These are phyloP conservation scores for Oryctes rhinoceros DNA, from an alignment of 1,140 invertebrate species.

Conservation along the genomic window DNA sequence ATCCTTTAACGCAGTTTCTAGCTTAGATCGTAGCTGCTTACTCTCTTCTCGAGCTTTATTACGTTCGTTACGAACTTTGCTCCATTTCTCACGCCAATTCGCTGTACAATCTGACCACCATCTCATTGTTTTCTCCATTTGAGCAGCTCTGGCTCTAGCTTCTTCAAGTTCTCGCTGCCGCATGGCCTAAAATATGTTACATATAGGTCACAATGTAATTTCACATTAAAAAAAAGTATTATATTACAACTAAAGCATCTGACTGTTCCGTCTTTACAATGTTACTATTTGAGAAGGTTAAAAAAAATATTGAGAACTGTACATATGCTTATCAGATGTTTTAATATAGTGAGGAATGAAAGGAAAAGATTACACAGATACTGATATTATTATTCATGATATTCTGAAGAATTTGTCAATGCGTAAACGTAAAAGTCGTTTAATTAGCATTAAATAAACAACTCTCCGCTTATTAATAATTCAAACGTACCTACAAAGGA, in stretches of 20 bases:
- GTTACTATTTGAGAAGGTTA: background rate
- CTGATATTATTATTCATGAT: background rate
- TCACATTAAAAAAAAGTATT: background rate
- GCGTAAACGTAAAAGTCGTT: too few relatives aligned
- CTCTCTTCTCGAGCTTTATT: conserved; percentile 89
- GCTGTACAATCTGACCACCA: conserved; percentile 96
- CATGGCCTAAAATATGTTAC: conserved; percentile 63
- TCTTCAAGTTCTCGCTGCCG: conserved; percentile 87
- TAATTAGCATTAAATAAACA: background rate
- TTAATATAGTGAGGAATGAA: background rate
- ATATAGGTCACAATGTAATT: conserved; percentile 12
- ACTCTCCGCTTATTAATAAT: background rate
- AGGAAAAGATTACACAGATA: background rate
- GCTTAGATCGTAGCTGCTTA: conserved; percentile 80
- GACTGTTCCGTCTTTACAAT: background rate
- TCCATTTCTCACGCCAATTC: conserved; percentile 96
- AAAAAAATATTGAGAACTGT: background rate
- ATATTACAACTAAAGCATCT: conserved; percentile 7
- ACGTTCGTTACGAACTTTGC: conserved; percentile 86
- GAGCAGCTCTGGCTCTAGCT: conserved; percentile 86
- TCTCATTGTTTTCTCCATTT: conserved; percentile 99
- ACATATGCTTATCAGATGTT: background rate
- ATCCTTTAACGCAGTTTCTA: conserved; percentile 83
- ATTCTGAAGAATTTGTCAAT: too few relatives aligned
- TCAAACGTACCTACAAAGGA: background rate